phyloP scores from a whole-genome alignment of 1,140 invertebrate genomes.

The Kradibia gibbosae region DNA sequence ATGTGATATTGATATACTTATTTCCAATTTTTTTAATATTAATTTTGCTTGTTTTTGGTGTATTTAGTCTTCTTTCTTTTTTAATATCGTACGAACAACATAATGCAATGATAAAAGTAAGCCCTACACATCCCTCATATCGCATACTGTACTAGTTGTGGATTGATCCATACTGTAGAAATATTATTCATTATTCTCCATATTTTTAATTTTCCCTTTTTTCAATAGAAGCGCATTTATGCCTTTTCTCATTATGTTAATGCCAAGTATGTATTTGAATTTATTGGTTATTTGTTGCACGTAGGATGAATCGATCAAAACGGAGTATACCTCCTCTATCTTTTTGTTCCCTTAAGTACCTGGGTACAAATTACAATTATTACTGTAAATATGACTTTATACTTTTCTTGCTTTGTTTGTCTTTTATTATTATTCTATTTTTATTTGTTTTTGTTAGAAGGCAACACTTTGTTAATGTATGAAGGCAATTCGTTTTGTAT shows the following conservation, averaged over 20 bases:
- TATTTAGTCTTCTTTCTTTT: background rate
- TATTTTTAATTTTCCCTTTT: conserved; percentile 50
- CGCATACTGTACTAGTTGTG: conserved; percentile 50
- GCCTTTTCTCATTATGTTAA: background rate
- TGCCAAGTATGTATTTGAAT: conserved; percentile 22
- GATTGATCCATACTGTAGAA: conserved; percentile 52
- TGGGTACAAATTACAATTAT: conserved; percentile 62
- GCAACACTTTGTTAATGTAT: conserved; percentile 71
- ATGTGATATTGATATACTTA: background rate
- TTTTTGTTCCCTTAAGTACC: conserved; percentile 65
- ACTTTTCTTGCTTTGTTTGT: conserved; percentile 52
- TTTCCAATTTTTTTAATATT: background rate
- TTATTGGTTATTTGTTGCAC: background rate
- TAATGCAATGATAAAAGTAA: conserved; percentile 19
- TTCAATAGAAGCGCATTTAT: background rate
- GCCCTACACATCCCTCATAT: background rate
- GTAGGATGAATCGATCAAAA: conserved; percentile 6
- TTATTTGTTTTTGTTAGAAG: conserved; percentile 68
- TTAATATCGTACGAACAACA: background rate
- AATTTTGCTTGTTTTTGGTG: background rate
- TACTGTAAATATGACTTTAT: conserved; percentile 56
- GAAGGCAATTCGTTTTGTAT: conserved; percentile 73
- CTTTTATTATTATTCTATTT: conserved; percentile 56
- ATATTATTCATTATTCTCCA: conserved; percentile 19
- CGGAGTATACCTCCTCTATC: conserved; percentile 26